A percentile compares a stretch with the other conserved stretches of the same genome.
These are phyloP conservation scores for Columbina picui DNA, from an alignment of 2,113 vertebrate species.

Conservation along the genomic window DNA sequence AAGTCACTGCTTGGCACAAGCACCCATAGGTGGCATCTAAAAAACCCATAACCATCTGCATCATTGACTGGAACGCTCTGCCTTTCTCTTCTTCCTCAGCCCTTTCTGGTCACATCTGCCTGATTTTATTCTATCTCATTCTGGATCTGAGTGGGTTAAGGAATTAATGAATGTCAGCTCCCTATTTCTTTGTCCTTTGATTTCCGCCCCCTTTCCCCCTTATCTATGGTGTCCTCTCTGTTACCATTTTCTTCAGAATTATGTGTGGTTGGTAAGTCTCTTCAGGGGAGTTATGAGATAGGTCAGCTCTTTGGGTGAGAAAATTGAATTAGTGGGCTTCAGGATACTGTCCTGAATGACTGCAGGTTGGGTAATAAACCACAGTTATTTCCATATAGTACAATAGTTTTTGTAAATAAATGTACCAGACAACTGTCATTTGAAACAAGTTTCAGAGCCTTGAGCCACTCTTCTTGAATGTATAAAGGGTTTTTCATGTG, in stretches of 20 bases:
- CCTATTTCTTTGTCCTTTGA: neutral
- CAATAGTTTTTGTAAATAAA: neutral
- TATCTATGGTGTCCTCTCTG: neutral
- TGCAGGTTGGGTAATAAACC: neutral
- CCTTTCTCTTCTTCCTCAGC: neutral
- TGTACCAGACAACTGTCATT: neutral
- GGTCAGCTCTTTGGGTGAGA: neutral
- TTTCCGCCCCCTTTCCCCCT: neutral
- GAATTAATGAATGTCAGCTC: neutral
- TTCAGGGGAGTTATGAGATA: neutral
- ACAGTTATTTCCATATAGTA: neutral
- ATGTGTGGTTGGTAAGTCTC: neutral
- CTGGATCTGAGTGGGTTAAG: neutral
- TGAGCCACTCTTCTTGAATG: neutral
- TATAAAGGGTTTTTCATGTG: neutral
- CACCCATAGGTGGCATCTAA: rapidly evolving
- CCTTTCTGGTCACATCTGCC: neutral
- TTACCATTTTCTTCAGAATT: neutral
- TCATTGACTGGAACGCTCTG: neutral
- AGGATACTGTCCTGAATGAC: neutral
- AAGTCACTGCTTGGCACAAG: neutral
- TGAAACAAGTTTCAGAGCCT: neutral
- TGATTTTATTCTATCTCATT: neutral
- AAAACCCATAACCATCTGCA: neutral
- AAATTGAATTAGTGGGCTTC: neutral